Base-by-base conservation (phyloP, 2,797 vertebrate species). In the Helarctos malayanus region DNA sequence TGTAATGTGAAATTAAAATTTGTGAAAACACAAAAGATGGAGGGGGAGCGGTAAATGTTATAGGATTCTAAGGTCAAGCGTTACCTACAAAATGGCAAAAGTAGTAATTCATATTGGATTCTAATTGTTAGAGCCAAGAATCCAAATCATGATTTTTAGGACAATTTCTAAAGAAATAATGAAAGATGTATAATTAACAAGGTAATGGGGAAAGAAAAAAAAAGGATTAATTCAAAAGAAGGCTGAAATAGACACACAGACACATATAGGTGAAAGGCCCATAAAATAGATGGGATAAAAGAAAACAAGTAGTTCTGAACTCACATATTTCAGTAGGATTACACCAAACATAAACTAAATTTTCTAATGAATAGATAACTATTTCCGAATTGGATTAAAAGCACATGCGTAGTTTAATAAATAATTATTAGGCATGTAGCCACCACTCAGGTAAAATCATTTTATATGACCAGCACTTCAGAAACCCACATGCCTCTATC, bases 321-420 rank as follows among this genome's bases (percentile, higher is more conserved):
- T 4, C 21, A 87, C 5, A 23, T n/a, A 73, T 47, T 81, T 41
- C 9, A 59, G 14, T 73, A 89, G 65, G 49, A 65, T 81, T 92
- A 71, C 13, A 73, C 47, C 79, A 82, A 82, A 52, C 49, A 91
- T 12, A 95, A 38, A 38, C 35, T 83, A 84, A 78, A 69, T 41
- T 94, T 94, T 69, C 54, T 88, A 69, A 65, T 47, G 61, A 27
- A 38, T 38, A 81, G 73, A 38, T 89, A 73, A 47, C 73, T 79
- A 89, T 69, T 82, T 96, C 78, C 27, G 29, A n/a, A 81, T 57
- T 76, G 29, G 45, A 87, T 87, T 81, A 91, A 96, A 96, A 91
- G 23, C 41, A 61, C n/a, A 96, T 45, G 27, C 56, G 59, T 41
- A 49, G 29, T 45, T 78, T 88, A 89, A 84, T 45, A 69, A 76